Base-by-base conservation (phyloP, 64 coral and sea anemone genomes). In the Stichodactyla helianthus region DNA sequence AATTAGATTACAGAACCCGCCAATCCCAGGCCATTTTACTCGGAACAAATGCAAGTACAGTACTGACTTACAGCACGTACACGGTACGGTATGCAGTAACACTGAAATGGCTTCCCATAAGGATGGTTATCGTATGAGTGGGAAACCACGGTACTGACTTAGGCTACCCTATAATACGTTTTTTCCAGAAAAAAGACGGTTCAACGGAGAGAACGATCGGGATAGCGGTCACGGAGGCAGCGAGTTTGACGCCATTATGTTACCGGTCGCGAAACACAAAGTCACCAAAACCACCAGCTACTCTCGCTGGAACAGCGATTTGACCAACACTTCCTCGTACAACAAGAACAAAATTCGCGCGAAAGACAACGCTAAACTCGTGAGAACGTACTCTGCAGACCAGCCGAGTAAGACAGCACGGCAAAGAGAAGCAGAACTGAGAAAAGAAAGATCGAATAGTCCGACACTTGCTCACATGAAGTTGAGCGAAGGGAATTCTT, bases 391-490 rank as follows among this genome's bases (percentile, higher is more conserved):
- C 16, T 84, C 83, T 8, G 83, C 25, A 0, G 83, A 84, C 13
- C 78, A 81, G 53, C 78, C 78, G 7, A 81, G 17, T 10, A 81
- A 54, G 20, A 54, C 35, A 17, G 51, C 78, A 16, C 6, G 5
- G 5, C 35, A 54, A 52, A 81, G 51, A 85, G 94, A 89, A 28
- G 82, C 62, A 5, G 88, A 87, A 52, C 78, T 79, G 6, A 87
- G 89, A 27, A 86, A 86, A 57, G 94, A 96, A 13, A 53, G 88
- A 23, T 83, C 87, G n/a, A 92, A 90, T 3, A 99, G 93, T 58
- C 96, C 96, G 3, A 94, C 93, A 0, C 87, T 99, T 17, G 96
- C 96, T 31, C 96, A 99, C 86, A 99, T 99, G 96, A 99, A 93
- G 90, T 59, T 99, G 52, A 87, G 91, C 10, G 88, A 92, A 54